Evolutionary conservation across 2,113 vertebrate species (phyloP).

Genomic region (Thamnaconus septentrionalis): DNA sequence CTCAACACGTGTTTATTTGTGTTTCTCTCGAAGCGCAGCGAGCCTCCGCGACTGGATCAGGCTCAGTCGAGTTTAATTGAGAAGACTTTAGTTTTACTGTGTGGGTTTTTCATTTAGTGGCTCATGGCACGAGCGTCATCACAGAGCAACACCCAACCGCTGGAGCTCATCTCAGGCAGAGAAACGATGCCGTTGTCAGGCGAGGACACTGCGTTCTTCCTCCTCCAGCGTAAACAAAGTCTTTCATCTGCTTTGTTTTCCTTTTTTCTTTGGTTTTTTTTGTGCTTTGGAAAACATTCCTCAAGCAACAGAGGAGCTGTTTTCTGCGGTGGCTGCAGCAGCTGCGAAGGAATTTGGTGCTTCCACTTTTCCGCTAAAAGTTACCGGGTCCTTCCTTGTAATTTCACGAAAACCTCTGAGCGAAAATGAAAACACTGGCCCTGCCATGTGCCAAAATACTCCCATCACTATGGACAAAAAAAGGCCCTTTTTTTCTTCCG

Average conservation of each 20-base stretch:
- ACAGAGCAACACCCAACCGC: conserved; percentile 5
- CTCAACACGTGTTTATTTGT: conserved; percentile 25
- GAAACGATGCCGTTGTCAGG: conserved; percentile 13
- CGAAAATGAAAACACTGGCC: conserved; percentile 34
- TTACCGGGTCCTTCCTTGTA: neutral
- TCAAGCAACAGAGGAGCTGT: neutral
- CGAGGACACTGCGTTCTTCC: neutral
- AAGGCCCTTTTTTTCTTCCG: conserved; percentile 32
- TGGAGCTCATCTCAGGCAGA: conserved; percentile 17
- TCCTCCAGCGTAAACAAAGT: conserved; percentile 25
- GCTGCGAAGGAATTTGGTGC: conserved; percentile 16
- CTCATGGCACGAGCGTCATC: conserved; percentile 11
- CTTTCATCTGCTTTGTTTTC: conserved; percentile 25
- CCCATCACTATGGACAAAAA: conserved; percentile 35
- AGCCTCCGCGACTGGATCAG: conserved; percentile 21
- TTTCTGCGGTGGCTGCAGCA: neutral
- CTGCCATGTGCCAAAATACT: conserved; percentile 7
- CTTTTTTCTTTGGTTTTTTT: conserved; percentile 12
- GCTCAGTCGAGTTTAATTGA: conserved; percentile 23
- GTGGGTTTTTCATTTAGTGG: neutral
- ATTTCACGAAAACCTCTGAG: conserved; percentile 6
- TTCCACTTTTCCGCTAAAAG: conserved; percentile 3
- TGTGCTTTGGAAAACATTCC: neutral
- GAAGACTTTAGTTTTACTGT: conserved; percentile 8
- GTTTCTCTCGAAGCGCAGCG: conserved; percentile 4